phyloP scores from a whole-genome alignment of 2,888 invertebrate genomes.

The Trachelus iudaicus region DNA sequence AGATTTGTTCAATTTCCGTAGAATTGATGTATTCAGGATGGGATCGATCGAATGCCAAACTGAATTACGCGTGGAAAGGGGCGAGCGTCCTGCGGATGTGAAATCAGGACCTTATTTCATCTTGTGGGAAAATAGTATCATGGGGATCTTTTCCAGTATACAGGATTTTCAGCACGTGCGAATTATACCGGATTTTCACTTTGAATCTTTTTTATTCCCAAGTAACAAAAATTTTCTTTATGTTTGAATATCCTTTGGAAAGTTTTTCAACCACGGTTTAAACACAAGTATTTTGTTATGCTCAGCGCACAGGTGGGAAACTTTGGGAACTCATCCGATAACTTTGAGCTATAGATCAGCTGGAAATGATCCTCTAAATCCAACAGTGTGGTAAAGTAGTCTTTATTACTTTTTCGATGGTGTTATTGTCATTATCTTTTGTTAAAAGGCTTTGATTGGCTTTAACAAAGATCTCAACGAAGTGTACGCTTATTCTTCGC shows the following conservation, averaged over 20 bases:
- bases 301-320: neutral
- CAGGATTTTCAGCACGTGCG: neutral
- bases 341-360: neutral
- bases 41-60: neutral
- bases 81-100: neutral
- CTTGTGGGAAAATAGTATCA: neutral
- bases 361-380: neutral
- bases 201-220: neutral
- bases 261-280: neutral
- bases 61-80: neutral
- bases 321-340: neutral
- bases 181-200: neutral
- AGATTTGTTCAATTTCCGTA: neutral
- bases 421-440: neutral
- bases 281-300: neutral
- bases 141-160: neutral
- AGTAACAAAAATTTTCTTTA: neutral
- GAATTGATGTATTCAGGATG: neutral
- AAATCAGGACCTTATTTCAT: neutral
- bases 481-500: neutral
- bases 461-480: neutral
- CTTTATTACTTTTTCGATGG: neutral
- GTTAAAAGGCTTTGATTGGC: neutral
- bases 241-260: neutral
- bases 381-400: neutral